These are phyloP conservation scores for Etia nguti DNA, from an alignment of 2,113 vertebrate species.

Conservation along the genomic window DNA sequence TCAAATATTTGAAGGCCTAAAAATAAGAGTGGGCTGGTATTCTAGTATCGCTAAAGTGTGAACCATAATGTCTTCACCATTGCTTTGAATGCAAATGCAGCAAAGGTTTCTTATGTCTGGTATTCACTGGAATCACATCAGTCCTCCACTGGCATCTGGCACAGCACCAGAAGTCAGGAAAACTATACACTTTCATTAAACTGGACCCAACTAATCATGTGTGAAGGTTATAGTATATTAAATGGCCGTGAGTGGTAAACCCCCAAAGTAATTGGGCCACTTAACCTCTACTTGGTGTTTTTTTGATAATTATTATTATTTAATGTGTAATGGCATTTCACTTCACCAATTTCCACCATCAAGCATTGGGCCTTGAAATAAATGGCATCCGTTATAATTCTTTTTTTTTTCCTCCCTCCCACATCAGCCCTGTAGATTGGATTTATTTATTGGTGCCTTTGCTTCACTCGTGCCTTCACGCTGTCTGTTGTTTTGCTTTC, in stretches of 20 bases:
- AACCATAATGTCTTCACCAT: neutral
- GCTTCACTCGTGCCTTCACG: neutral
- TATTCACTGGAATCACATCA: neutral
- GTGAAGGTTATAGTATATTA: slow-evolving; percentile 7
- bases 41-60: neutral
- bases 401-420: neutral
- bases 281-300: slow-evolving; percentile 26
- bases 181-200: neutral
- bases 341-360: slow-evolving; percentile 11
- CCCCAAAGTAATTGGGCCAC: slow-evolving; percentile 21
- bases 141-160: neutral
- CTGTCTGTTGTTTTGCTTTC: neutral
- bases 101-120: neutral
- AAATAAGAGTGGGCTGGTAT: neutral
- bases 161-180: neutral
- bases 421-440: slow-evolving; percentile 10
- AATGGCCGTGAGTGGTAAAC: neutral
- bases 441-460: slow-evolving; percentile 4
- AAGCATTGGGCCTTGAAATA: slow-evolving; percentile 33
- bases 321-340: slow-evolving; percentile 33
- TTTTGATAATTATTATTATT: neutral
- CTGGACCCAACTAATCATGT: slow-evolving; percentile 4
- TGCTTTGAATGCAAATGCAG: neutral
- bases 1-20: neutral
- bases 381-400: slow-evolving; percentile 13